These are phyloP conservation scores for Caranx ignobilis DNA, from an alignment of 2,113 vertebrate genomes.

Conservation along the genomic window DNA sequence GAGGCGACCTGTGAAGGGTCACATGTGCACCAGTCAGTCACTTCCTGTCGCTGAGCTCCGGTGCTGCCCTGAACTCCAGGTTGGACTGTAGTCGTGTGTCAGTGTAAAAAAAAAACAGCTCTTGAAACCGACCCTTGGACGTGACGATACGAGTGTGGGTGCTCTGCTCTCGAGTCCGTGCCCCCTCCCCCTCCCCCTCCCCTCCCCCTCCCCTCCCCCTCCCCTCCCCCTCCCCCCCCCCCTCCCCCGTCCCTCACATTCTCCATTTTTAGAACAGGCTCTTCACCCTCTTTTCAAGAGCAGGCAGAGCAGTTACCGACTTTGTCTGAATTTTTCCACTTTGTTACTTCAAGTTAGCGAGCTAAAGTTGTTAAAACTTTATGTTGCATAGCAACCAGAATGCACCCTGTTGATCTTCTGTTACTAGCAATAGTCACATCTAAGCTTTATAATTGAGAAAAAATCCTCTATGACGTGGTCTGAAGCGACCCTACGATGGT, in stretches of 20 bases:
- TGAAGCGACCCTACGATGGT: conserved; percentile 37
- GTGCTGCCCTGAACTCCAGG: conserved; percentile 1
- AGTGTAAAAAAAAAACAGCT: not conserved
- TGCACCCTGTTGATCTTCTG: conserved; percentile 70
- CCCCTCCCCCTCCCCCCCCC: too few species aligned
- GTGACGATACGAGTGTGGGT: conserved; percentile 6
- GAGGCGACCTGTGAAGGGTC: conserved; percentile 12
- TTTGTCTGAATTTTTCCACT: conserved; percentile 28
- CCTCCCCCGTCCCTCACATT: not conserved
- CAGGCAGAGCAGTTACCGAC: conserved; percentile 10
- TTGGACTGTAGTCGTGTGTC: too few species aligned
- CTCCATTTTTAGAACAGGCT: not conserved
- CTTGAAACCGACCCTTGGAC: conserved; percentile 1
- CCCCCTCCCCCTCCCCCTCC: too few species aligned
- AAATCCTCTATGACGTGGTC: conserved; percentile 38
- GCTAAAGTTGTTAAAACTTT: conserved; percentile 51
- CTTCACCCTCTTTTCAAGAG: conserved; percentile 55
- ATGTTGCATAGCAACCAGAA: conserved; percentile 81
- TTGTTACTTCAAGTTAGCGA: conserved; percentile 46
- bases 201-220: too few species aligned
- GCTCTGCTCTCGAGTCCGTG: conserved; percentile 2
- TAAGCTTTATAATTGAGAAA: conserved; percentile 34
- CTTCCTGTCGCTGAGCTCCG: conserved; percentile 30
- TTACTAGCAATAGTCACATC: conserved; percentile 58
- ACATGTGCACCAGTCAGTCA: not conserved